Evolutionary conservation across 2,113 vertebrate species (phyloP).

Genomic region (Ciconia boyciana): DNA sequence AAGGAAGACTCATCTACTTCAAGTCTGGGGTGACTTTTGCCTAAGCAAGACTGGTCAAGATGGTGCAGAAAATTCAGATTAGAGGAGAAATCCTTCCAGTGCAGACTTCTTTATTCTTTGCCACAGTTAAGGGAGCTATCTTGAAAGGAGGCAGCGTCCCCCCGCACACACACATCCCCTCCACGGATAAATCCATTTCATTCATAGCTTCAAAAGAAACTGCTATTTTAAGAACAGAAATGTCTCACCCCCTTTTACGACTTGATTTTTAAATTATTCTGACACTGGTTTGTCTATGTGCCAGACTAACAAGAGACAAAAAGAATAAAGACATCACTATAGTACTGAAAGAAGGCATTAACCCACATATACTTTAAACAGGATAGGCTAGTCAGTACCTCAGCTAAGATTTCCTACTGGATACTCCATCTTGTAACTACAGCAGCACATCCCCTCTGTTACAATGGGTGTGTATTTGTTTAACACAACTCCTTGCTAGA

Average conservation of each 20-base stretch:
- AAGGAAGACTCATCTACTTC: not conserved
- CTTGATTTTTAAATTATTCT: not conserved
- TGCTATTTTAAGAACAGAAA: not conserved
- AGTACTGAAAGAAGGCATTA: not conserved
- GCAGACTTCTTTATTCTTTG: not conserved
- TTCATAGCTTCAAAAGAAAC: not conserved
- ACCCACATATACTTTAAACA: not conserved
- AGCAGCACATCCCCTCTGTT: not conserved
- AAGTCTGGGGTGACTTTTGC: not conserved
- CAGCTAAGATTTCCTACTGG: not conserved
- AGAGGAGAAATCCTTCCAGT: not conserved
- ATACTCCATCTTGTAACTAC: constrained; percentile 26
- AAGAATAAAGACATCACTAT: not conserved
- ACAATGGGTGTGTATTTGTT: not conserved
- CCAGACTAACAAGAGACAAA: not conserved
- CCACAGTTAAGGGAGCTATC: not conserved
- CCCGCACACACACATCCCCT: not conserved
- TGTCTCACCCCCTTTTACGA: not conserved
- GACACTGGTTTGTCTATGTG: not conserved
- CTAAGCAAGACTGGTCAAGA: not conserved
- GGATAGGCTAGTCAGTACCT: not conserved
- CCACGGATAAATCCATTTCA: not conserved
- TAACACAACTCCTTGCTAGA: not conserved
- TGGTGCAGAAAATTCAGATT: not conserved
- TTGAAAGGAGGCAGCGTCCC: not conserved